These are phyloP conservation scores for Chironomus riparius DNA, from an alignment of 2,888 invertebrate genomes.

Conservation along the genomic window DNA sequence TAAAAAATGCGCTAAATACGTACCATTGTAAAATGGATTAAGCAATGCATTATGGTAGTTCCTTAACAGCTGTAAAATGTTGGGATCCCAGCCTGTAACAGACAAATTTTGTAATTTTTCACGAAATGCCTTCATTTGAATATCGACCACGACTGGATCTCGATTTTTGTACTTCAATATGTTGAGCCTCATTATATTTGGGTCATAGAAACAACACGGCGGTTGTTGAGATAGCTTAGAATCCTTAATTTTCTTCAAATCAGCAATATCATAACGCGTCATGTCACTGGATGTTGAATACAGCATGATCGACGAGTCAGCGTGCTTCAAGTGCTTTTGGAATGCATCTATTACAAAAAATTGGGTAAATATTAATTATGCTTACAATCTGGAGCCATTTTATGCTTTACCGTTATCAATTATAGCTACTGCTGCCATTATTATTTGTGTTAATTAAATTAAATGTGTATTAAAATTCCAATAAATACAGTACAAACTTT, in stretches of 20 bases:
- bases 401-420: no score
- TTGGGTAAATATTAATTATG: no score
- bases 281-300: background rate
- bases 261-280: conserved; percentile 9
- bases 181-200: background rate
- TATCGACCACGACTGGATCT: background rate
- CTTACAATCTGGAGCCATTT: no score
- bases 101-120: background rate
- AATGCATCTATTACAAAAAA: background rate
- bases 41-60: conserved; percentile 5
- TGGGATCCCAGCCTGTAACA: background rate
- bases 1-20: background rate
- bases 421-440: no score
- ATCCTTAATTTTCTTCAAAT: background rate
- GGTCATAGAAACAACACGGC: background rate
- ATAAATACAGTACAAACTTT: background rate
- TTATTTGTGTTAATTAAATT: background rate
- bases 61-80: background rate
- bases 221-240: background rate
- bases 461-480: background rate
- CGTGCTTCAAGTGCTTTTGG: background rate
- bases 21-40: background rate
- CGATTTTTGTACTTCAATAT: background rate
- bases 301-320: background rate
- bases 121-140: background rate